Evolutionary conservation across 2,797 vertebrate species (phyloP).

Genomic region (Coranthus polyacanthus): DNA sequence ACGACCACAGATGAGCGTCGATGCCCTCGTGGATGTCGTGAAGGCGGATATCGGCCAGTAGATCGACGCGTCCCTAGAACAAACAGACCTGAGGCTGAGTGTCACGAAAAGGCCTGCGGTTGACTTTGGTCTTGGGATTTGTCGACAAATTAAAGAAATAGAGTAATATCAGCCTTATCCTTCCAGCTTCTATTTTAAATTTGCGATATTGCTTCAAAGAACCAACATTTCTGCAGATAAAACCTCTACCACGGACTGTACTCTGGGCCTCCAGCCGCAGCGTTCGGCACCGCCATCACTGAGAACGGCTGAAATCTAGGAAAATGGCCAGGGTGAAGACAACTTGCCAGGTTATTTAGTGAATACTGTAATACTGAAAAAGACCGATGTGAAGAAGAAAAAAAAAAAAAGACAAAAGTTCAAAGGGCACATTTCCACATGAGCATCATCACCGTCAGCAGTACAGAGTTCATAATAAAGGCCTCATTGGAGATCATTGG

Average conservation of each 20-base stretch:
- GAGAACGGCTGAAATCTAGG: background rate
- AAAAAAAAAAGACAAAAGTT: constrained; percentile 32
- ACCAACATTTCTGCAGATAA: background rate
- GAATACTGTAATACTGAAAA: constrained; percentile 57
- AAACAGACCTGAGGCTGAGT: no score
- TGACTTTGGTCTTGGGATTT: constrained; percentile 1
- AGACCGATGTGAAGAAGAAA: constrained; percentile 18
- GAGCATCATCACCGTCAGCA: constrained; percentile 35
- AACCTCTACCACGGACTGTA: no score
- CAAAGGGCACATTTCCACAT: constrained; percentile 54
- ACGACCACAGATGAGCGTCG: no score
- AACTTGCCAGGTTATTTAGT: constrained; percentile 13
- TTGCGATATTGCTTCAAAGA: background rate
- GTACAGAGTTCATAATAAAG: constrained; percentile 74
- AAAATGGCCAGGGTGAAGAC: constrained; percentile 10
- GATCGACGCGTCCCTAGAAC: no score
- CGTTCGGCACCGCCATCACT: constrained; percentile 40
- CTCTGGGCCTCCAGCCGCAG: constrained; percentile 45
- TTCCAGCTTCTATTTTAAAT: constrained; percentile 1
- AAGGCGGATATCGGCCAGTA: no score
- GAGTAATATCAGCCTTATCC: background rate
- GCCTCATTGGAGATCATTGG: constrained; percentile 84
- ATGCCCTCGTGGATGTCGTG: no score
- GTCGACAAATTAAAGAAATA: background rate
- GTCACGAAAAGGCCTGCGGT: no score